Conservation (phyloP, 2,113 vertebrate genomes). For the Python bivittatus region DNA sequence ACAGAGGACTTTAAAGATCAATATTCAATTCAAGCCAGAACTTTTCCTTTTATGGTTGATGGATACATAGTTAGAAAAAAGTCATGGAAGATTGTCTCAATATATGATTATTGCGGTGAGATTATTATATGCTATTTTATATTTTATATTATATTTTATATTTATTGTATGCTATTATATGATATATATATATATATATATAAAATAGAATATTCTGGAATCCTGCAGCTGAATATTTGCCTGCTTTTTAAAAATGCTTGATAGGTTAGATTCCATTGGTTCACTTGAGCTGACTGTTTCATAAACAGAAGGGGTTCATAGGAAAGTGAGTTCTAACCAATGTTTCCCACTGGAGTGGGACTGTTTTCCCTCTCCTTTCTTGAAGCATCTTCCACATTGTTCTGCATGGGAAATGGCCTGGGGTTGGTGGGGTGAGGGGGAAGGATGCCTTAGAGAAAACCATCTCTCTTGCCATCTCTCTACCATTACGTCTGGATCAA, state of each 20-base stretch:
- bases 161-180: too few relatives aligned
- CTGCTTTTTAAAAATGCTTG: background rate
- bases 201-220: background rate
- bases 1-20: too few relatives aligned
- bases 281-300: background rate
- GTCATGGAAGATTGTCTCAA: too few relatives aligned
- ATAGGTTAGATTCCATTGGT: background rate
- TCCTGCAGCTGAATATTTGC: background rate
- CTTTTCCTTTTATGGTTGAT: too few relatives aligned
- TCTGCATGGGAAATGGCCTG: background rate
- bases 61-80: too few relatives aligned
- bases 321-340: background rate
- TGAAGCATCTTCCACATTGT: background rate
- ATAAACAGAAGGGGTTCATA: background rate
- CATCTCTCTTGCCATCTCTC: background rate
- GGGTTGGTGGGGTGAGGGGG: background rate
- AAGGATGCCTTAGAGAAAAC: background rate
- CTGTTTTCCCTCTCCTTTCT: background rate
- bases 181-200: too few relatives aligned
- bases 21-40: too few relatives aligned
- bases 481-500: background rate
- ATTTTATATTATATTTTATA: too few relatives aligned
- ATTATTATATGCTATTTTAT: too few relatives aligned
- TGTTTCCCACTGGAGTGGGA: too few relatives aligned
- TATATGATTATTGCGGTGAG: too few relatives aligned